Percentiles rank a stretch among this genome's conserved stretches.
Evolutionary conservation across 2,888 invertebrate genomes (phyloP).

Genomic region (Cataglyphis rosenhaueri): DNA sequence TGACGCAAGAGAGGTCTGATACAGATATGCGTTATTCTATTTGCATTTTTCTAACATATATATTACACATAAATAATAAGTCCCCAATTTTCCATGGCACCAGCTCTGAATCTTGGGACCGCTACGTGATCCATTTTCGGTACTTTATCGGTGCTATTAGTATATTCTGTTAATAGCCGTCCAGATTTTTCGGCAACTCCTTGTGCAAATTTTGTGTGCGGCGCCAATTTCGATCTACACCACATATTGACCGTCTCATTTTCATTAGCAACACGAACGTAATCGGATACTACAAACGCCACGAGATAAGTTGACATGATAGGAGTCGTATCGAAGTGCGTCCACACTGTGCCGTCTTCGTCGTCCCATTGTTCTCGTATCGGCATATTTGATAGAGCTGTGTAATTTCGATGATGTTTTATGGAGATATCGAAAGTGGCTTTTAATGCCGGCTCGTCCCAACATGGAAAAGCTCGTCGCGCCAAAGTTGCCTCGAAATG

Average conservation of each 20-base stretch:
- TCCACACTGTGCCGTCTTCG: constrained; percentile 44
- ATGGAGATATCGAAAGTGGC: constrained; percentile 89
- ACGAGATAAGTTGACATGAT: constrained; percentile 87
- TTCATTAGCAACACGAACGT: constrained; percentile 75
- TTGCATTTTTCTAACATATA: neutral
- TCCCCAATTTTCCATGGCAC: constrained; percentile 98
- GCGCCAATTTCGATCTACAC: constrained; percentile 70
- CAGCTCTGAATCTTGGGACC: constrained; percentile 93
- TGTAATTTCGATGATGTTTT: constrained; percentile 86
- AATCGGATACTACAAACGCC: constrained; percentile 87
- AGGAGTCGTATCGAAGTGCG: constrained; percentile 74
- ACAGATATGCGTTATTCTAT: neutral
- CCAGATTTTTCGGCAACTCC: constrained; percentile 86
- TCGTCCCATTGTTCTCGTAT: constrained; percentile 17
- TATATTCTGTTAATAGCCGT: constrained; percentile 84
- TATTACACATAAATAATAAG: constrained; percentile 91
- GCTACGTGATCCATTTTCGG: constrained; percentile 93
- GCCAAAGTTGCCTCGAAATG: constrained; percentile 90
- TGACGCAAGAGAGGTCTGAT: neutral
- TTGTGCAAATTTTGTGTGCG: constrained; percentile 78
- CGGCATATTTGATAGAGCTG: constrained; percentile 83
- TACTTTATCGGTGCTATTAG: constrained; percentile 74
- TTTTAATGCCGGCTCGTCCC: constrained; percentile 90
- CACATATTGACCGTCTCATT: constrained; percentile 66
- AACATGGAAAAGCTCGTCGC: constrained; percentile 91